Percentiles rank a stretch among this genome's conserved stretches.
These are phyloP conservation scores for Vanessa cardui DNA, from an alignment of 2,888 invertebrate genomes.

Conservation along the genomic window DNA sequence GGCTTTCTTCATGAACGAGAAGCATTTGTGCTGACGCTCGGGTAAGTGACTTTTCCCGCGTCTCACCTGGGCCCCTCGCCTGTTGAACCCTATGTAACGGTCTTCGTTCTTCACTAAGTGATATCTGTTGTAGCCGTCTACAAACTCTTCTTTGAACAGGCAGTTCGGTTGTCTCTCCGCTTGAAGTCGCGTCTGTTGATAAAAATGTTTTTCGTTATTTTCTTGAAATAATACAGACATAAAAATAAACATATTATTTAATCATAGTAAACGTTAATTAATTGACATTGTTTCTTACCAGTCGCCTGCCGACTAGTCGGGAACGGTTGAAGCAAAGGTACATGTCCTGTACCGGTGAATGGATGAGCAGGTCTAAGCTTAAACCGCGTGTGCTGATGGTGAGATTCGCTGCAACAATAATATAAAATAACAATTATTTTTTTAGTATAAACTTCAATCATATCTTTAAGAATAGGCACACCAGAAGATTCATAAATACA, in stretches of 20 bases:
- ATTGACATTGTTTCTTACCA: constrained; percentile 58
- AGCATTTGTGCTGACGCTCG: constrained; percentile 80
- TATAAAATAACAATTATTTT: constrained; percentile 22
- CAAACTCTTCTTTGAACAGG: constrained; percentile 85
- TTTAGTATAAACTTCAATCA: not conserved
- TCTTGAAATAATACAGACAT: not conserved
- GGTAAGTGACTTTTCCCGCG: constrained; percentile 68
- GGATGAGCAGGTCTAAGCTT: constrained; percentile 84
- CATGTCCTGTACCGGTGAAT: constrained; percentile 87
- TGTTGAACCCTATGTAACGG: constrained; percentile 86
- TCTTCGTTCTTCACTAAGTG: constrained; percentile 82
- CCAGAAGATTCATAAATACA: no score
- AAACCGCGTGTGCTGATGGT: constrained; percentile 85
- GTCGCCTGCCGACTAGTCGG: constrained; percentile 88
- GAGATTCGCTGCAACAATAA: constrained; percentile 85
- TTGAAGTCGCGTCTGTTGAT: constrained; percentile 77
- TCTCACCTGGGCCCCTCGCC: constrained; percentile 81
- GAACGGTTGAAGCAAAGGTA: constrained; percentile 90
- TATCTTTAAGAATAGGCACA: not conserved
- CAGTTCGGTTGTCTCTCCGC: constrained; percentile 84
- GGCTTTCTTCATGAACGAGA: constrained; percentile 85
- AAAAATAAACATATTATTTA: not conserved
- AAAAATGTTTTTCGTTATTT: not conserved
- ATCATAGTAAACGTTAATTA: not conserved
- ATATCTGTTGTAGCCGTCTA: constrained; percentile 85